A percentile compares a stretch with the other conserved stretches of the same genome.
These are phyloP conservation scores for Catharus bicknelli DNA, from an alignment of 2,113 vertebrate genomes.

Conservation along the genomic window DNA sequence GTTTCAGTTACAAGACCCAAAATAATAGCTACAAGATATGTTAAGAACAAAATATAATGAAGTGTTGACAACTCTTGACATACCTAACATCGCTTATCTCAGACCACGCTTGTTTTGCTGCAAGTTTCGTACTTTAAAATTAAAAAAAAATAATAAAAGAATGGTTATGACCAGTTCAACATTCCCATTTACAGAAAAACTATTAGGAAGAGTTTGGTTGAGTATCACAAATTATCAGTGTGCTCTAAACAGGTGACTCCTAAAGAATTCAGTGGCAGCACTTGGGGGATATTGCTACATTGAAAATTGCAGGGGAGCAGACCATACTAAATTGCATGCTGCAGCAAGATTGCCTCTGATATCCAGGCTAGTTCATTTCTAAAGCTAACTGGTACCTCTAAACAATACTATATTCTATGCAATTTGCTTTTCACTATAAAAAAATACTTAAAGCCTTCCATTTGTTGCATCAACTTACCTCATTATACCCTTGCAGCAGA, in stretches of 20 bases:
- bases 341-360: neutral
- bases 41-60: slow-evolving; percentile 37
- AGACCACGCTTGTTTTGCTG: neutral
- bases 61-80: neutral
- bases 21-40: slow-evolving; percentile 13
- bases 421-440: neutral
- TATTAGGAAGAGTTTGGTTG: neutral
- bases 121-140: slow-evolving; percentile 1
- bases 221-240: neutral
- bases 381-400: neutral
- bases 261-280: neutral
- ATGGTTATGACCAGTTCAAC: neutral
- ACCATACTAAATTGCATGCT: neutral
- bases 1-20: slow-evolving; percentile 57
- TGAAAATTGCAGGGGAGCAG: neutral
- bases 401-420: neutral
- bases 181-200: neutral
- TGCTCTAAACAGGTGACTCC: neutral
- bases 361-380: neutral
- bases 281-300: rapidly evolving
- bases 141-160: neutral
- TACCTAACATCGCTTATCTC: neutral
- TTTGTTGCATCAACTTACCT: slow-evolving; percentile 9
- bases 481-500: neutral
- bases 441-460: neutral